A percentile compares a stretch with the other conserved stretches of the same genome.
Evolutionary conservation across 2,113 vertebrate genomes (phyloP).

Genomic region (Gopherus evgoodei): DNA sequence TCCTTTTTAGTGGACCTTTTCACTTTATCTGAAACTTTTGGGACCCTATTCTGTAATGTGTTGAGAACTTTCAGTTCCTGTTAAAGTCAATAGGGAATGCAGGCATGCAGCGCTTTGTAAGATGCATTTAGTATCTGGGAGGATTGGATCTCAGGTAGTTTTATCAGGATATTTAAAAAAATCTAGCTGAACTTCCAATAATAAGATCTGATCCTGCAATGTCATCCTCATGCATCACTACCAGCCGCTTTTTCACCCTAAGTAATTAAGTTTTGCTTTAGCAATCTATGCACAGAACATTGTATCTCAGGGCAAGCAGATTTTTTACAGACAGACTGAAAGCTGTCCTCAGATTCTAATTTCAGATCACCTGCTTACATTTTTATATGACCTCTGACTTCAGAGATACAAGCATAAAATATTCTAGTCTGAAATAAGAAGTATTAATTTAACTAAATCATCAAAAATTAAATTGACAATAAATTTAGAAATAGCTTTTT

Average conservation of each 20-base stretch:
- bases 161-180: not conserved
- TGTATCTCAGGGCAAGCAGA: not conserved
- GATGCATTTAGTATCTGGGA: not conserved
- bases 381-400: not conserved
- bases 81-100: not conserved
- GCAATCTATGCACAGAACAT: not conserved
- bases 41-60: not conserved
- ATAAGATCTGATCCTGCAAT: not conserved
- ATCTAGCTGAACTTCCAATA: not conserved
- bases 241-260: not conserved
- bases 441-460: not conserved
- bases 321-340: not conserved
- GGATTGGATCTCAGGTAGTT: not conserved
- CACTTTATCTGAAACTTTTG: not conserved
- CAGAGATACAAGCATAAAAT: not conserved
- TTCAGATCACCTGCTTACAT: not conserved
- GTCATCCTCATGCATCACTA: not conserved
- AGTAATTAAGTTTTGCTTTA: not conserved
- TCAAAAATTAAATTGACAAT: not conserved
- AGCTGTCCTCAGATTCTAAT: not conserved
- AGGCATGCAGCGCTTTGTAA: not conserved
- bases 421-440: not conserved
- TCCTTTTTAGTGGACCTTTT: not conserved
- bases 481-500: not conserved
- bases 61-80: not conserved